phyloP scores from a whole-genome alignment of 2,888 invertebrate species.

The Erebia epiphron region DNA sequence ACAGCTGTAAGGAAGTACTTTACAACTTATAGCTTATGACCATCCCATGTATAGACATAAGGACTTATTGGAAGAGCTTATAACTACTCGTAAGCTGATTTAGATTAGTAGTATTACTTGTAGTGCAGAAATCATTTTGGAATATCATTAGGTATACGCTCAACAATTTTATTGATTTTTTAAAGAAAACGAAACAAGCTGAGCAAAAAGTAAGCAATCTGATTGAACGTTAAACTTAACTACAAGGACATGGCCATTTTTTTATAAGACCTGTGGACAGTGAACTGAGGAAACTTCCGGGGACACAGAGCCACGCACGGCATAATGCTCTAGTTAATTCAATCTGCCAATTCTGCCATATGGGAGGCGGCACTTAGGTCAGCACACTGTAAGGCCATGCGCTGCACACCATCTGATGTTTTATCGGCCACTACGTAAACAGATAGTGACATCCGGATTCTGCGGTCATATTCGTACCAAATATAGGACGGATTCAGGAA shows the following conservation, averaged over 20 bases:
- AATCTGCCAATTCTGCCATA: slow-evolving; percentile 57
- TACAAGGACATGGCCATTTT: not conserved
- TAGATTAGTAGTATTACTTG: too few relatives aligned
- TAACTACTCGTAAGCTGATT: too few relatives aligned
- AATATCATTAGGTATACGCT: too few relatives aligned
- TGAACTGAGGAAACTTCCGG: slow-evolving; percentile 37
- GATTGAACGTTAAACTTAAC: not conserved
- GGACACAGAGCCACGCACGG: slow-evolving; percentile 28
- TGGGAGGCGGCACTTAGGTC: slow-evolving; percentile 54
- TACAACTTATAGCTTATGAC: not conserved
- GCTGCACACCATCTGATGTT: slow-evolving; percentile 59
- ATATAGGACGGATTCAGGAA: slow-evolving; percentile 73
- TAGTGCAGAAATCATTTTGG: too few relatives aligned
- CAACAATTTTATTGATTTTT: too few relatives aligned
- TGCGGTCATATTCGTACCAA: slow-evolving; percentile 49
- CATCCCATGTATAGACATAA: not conserved
- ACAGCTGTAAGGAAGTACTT: not conserved
- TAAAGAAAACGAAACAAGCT: too few relatives aligned
- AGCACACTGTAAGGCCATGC: slow-evolving; percentile 43
- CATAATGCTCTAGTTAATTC: slow-evolving; percentile 41
- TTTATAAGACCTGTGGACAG: slow-evolving; percentile 15
- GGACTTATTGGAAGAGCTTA: not conserved
- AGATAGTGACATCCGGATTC: slow-evolving; percentile 71
- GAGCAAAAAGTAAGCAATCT: too few relatives aligned
- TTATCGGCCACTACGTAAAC: slow-evolving; percentile 58